Conservation (phyloP, 2,113 vertebrate species). For the Lepus americanus region DNA sequence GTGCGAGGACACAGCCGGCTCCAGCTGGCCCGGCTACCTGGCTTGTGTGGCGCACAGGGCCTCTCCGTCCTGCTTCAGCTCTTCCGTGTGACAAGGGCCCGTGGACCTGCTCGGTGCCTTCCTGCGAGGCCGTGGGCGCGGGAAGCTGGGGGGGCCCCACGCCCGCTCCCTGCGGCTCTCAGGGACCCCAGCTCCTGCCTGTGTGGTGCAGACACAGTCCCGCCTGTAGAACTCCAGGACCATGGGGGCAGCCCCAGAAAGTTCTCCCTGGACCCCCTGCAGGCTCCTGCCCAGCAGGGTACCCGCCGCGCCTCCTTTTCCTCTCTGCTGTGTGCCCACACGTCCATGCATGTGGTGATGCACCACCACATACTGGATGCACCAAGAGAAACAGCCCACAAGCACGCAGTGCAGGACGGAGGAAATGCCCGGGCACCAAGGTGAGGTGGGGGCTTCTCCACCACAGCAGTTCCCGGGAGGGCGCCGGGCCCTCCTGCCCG, state of each 20-base stretch:
- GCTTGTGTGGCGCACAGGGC: background rate
- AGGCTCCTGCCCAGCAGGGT: background rate
- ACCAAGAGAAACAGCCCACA: background rate
- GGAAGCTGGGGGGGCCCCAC: no score
- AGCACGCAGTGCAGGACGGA: background rate
- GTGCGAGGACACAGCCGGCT: no score
- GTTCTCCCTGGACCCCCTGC: accelerated
- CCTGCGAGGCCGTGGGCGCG: no score
- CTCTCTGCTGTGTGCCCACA: no score
- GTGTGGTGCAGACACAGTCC: no score
- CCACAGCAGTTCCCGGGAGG: background rate
- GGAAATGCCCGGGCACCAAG: background rate
- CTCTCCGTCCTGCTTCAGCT: background rate
- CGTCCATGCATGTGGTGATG: accelerated
- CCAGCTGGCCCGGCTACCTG: no score
- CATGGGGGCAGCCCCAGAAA: no score
- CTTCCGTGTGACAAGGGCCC: background rate
- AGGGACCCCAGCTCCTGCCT: background rate
- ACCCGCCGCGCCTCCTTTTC: background rate
- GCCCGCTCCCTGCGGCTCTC: background rate
- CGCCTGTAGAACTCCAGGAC: no score
- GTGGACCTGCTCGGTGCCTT: background rate
- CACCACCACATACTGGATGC: background rate
- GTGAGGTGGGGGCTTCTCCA: background rate
- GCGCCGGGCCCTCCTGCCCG: background rate